Percentiles rank a stretch among this genome's conserved stretches.
phyloP scores from a whole-genome alignment of 2,113 vertebrate genomes.

The Mungos mungo region DNA sequence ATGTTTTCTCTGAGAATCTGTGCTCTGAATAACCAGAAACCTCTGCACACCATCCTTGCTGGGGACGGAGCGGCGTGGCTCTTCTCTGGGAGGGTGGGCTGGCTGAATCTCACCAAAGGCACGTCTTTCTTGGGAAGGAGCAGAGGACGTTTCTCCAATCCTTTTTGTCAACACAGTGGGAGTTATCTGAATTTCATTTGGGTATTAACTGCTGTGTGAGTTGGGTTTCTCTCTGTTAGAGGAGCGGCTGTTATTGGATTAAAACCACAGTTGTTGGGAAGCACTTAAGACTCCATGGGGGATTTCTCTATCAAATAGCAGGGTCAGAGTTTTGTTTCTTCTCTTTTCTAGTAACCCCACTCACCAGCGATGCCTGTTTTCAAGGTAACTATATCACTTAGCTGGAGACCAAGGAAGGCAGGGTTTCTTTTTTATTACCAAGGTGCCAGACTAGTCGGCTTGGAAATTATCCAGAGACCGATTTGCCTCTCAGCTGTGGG shows the following conservation, averaged over 20 bases:
- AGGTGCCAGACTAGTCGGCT: not conserved
- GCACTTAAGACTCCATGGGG: not conserved
- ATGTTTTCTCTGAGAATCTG: not conserved
- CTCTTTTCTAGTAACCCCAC: conserved; percentile 24
- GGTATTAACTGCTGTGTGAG: conserved; percentile 44
- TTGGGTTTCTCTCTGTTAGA: conserved; percentile 60
- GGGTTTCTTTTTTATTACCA: conserved; percentile 27
- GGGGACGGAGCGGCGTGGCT: not conserved
- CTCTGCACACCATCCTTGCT: not conserved
- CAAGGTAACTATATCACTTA: conserved; percentile 43
- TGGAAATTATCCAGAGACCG: not conserved
- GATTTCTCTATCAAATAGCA: not conserved
- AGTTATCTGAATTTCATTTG: conserved; percentile 73
- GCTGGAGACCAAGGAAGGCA: conserved; percentile 17
- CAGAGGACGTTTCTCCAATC: conserved; percentile 13
- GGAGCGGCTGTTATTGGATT: conserved; percentile 62
- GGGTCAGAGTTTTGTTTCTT: not conserved
- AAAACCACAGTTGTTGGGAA: conserved; percentile 57
- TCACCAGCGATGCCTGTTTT: conserved; percentile 18
- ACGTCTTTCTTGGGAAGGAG: not conserved
- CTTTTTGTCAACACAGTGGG: conserved; percentile 53
- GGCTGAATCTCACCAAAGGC: not conserved
- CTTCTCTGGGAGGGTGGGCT: not conserved
- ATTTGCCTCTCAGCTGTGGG: not conserved
- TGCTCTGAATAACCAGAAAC: not conserved